Percentiles rank a stretch among this genome's conserved stretches.
These are phyloP conservation scores for Pomatorhinus ruficollis DNA, from an alignment of 2,113 vertebrate genomes.

Conservation along the genomic window DNA sequence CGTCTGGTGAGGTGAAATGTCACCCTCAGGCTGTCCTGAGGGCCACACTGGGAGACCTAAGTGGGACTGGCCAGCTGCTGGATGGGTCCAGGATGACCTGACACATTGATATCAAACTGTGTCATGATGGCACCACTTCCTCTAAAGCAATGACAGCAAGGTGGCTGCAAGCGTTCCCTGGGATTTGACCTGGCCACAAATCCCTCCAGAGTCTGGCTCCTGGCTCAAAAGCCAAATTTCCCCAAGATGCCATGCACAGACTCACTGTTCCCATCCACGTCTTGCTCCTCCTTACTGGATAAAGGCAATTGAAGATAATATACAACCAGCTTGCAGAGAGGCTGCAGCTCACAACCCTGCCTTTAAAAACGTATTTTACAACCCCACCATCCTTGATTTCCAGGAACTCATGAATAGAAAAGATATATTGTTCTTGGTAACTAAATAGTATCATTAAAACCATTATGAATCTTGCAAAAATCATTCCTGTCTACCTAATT, in stretches of 20 bases:
- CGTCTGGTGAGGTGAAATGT: not conserved
- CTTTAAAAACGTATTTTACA: constrained; percentile 7
- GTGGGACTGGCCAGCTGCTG: not conserved
- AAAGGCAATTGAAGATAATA: not conserved
- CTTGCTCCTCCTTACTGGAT: not conserved
- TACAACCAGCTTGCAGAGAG: not conserved
- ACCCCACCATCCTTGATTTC: constrained; percentile 4
- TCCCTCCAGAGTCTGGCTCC: not conserved
- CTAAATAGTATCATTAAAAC: constrained; percentile 48
- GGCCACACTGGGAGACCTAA: not conserved
- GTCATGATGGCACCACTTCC: not conserved
- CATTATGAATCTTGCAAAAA: constrained; percentile 22
- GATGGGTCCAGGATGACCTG: fast-evolving
- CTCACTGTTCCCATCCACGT: not conserved
- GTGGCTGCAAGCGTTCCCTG: not conserved
- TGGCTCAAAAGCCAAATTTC: not conserved
- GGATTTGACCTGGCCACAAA: not conserved
- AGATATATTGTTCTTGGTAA: constrained; percentile 44
- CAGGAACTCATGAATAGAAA: constrained; percentile 45
- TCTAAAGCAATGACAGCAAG: not conserved
- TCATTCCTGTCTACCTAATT: constrained; percentile 47
- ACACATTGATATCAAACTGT: fast-evolving
- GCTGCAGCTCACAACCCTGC: not conserved
- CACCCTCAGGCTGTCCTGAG: not conserved
- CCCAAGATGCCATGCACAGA: not conserved